Base-by-base conservation (phyloP, 2,113 vertebrate species). In the Catharus fuscescens region DNA sequence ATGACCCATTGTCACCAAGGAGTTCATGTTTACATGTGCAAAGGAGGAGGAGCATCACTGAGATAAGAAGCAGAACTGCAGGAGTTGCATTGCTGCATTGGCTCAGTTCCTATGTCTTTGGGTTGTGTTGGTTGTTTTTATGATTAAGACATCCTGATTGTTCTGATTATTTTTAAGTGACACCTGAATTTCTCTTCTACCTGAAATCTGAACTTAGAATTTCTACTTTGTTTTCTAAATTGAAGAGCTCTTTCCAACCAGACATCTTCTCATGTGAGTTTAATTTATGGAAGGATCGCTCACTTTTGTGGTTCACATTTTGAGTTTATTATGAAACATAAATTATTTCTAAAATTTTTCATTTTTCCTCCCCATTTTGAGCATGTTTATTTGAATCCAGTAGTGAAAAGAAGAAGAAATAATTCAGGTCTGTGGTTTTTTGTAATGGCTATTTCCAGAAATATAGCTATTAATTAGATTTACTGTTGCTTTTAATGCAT, bases 21-120 rank as follows among this genome's bases (percentile, higher is more conserved):
- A 59, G 24, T n/a, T 48, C 1, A 0, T 18, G 10, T 70, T 77
- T 9, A 5, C 31, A 25, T 2, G 1, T 24, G 11, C 5, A 50
- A 5, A 70, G 31, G 38, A 77, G 31, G 10, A 48, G 12, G 26
- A 72, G 26, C 17, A 18, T 34, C 64, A 19, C 69, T 42, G 34
- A 70, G 11, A 53, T 23, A 53, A 66, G 36, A 3, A 38, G 36
- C 17, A 62, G 54, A 50, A 72, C n/a, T 59, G 13, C 15, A 84
- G 42, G 50, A 66, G 17, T 4, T 53, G 67, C 34, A 54, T 18
- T 47, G 14, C 36, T 91, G 61, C 38, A 7, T 4, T 50, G 13
- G 4, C n/a, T n/a, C n/a, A n/a, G n/a, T n/a, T 52, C 29, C 52
- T 78, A 21, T 8, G 36, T 42, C 4, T 59, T 64, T 44, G 44